A percentile compares a stretch with the other conserved stretches of the same genome.
phyloP scores from a whole-genome alignment of 2,888 invertebrate species.

The Apomyelois bistriatella region DNA sequence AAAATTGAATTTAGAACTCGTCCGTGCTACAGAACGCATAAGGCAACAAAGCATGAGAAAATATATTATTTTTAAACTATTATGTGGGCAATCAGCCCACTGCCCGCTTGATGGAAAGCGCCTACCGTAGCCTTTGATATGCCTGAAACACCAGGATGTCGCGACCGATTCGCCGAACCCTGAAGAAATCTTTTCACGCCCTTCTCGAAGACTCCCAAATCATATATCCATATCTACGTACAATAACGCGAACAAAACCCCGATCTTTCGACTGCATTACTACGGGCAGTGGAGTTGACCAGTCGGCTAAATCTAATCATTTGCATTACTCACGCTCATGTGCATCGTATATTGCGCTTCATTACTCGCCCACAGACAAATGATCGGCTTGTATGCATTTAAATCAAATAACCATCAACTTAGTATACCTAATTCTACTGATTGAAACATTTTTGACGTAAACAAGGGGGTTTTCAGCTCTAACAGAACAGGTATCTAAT shows the following conservation, averaged over 20 bases:
- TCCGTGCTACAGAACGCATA: too few relatives aligned
- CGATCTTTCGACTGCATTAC: constrained; percentile 16
- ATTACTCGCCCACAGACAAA: constrained; percentile 59
- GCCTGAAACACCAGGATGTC: too few relatives aligned
- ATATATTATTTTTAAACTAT: too few relatives aligned
- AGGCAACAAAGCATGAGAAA: too few relatives aligned
- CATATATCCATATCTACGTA: too few relatives aligned
- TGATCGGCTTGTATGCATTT: constrained; percentile 31
- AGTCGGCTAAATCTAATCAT: constrained; percentile 75
- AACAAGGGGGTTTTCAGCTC: background rate
- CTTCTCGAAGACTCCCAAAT: too few relatives aligned
- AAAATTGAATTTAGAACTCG: too few relatives aligned
- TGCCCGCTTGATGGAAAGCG: too few relatives aligned
- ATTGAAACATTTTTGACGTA: constrained; percentile 28
- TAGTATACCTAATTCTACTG: constrained; percentile 17
- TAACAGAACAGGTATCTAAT: background rate
- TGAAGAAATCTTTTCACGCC: too few relatives aligned
- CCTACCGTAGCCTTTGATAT: too few relatives aligned
- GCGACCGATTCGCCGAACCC: too few relatives aligned
- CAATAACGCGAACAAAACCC: background rate
- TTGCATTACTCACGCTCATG: constrained; percentile 64
- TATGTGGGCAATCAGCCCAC: too few relatives aligned
- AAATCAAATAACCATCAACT: constrained; percentile 6
- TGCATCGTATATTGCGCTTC: constrained; percentile 68
- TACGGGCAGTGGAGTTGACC: constrained; percentile 50